phyloP scores from a whole-genome alignment of 2,113 vertebrate genomes.

The Noturus placidus region DNA sequence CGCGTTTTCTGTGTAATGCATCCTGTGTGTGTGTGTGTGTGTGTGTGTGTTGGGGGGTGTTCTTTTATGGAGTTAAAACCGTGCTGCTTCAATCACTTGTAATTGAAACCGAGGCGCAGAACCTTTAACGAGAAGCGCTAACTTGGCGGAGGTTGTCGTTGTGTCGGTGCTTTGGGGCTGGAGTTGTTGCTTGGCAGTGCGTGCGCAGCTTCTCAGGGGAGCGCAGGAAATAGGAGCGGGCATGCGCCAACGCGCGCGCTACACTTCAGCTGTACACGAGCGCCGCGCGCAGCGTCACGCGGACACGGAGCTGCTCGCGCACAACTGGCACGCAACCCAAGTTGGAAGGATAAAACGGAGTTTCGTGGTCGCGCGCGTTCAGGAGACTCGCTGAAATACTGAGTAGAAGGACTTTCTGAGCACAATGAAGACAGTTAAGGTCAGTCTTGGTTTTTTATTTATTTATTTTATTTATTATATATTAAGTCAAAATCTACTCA shows the following conservation, averaged over 20 bases:
- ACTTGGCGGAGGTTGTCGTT: conserved; percentile 20
- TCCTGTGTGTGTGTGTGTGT: not conserved
- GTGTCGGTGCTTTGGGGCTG: conserved; percentile 19
- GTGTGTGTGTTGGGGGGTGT: not conserved
- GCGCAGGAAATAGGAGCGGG: conserved; percentile 46
- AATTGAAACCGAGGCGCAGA: not conserved
- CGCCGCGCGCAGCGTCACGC: conserved; percentile 13
- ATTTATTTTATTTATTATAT: not conserved
- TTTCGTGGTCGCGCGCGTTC: too few species aligned
- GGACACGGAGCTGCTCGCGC: not conserved
- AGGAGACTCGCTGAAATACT: conserved; percentile 18
- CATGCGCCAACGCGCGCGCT: conserved; percentile 45
- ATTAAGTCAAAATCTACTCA: not conserved
- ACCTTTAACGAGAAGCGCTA: not conserved
- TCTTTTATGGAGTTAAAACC: not conserved
- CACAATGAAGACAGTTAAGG: conserved; percentile 51
- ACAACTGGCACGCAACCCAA: not conserved
- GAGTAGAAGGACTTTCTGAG: conserved; percentile 17
- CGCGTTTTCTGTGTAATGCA: not conserved
- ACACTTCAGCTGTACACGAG: not conserved
- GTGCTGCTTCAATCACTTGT: not conserved
- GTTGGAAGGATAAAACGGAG: not conserved
- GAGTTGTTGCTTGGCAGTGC: conserved; percentile 55
- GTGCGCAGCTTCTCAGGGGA: conserved; percentile 49
- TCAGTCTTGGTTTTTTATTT: conserved; percentile 21